Evolutionary conservation across 2,797 vertebrate genomes (phyloP).

Genomic region (Pteronotus mesoamericanus): DNA sequence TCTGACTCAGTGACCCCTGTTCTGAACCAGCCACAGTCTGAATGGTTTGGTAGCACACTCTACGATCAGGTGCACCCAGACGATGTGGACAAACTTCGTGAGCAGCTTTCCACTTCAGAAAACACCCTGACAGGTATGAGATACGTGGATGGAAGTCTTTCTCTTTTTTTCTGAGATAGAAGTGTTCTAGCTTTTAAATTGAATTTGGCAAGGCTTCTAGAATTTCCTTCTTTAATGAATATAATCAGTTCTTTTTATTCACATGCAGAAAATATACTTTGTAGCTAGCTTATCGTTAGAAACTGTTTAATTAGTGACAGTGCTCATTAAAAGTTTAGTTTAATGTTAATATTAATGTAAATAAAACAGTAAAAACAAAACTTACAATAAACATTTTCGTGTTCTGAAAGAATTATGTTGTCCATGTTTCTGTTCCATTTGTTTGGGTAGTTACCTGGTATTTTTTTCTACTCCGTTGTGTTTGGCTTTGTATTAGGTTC

Average conservation of each 20-base stretch:
- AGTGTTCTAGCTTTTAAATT: conserved; percentile 4
- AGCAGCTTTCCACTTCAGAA: conserved; percentile 95
- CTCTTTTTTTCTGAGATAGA: neutral
- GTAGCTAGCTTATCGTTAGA: conserved; percentile 24
- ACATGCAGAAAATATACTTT: neutral
- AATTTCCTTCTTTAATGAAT: conserved; percentile 10
- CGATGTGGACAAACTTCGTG: conserved; percentile 94
- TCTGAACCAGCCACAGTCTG: conserved; percentile 92
- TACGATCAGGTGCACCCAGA: conserved; percentile 97
- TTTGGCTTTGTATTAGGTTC: neutral
- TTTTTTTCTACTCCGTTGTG: neutral
- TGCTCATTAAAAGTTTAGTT: conserved; percentile 26
- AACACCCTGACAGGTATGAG: conserved; percentile 89
- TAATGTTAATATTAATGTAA: conserved; percentile 13
- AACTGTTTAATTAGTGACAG: conserved; percentile 12
- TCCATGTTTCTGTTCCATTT: conserved; percentile 21
- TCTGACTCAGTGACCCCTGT: conserved; percentile 95
- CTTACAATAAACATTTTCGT: neutral
- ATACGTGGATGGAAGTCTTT: neutral
- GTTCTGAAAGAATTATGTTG: neutral
- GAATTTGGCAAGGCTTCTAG: neutral
- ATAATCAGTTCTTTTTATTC: conserved; percentile 36
- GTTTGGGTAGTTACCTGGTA: neutral
- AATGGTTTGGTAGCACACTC: conserved; percentile 94
- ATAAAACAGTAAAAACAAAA: conserved; percentile 6